Percentiles rank a stretch among this genome's conserved stretches.
Evolutionary conservation across 2,888 invertebrate species (phyloP).

Genomic region (Odontomyia ornata): DNA sequence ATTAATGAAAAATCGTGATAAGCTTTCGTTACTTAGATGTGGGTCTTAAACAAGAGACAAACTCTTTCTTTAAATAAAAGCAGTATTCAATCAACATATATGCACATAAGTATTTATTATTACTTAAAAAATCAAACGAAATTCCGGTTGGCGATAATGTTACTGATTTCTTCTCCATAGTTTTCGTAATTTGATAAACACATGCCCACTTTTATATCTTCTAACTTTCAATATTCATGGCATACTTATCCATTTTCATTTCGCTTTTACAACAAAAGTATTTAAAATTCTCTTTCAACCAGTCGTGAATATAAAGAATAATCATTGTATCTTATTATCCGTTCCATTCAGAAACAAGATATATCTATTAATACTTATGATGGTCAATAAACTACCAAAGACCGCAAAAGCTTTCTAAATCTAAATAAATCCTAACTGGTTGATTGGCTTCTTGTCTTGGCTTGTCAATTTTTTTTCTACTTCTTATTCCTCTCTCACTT

Average conservation of each 20-base stretch:
- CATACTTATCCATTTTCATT: not conserved
- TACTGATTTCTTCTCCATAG: no score
- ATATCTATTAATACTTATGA: not conserved
- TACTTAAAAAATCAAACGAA: not conserved
- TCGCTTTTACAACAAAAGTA: not conserved
- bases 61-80: no score
- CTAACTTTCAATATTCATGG: not conserved
- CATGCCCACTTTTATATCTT: no score
- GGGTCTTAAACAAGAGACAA: no score
- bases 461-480: not conserved
- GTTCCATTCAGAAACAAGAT: not conserved
- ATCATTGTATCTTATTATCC: not conserved
- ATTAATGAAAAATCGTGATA: no score
- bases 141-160: no score
- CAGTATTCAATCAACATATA: no score
- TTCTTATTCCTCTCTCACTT: not conserved
- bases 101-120: not conserved
- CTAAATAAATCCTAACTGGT: conserved; percentile 10
- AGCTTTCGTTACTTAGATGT: no score
- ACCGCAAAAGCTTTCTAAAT: not conserved
- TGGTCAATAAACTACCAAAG: not conserved
- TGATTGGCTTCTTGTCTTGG: not conserved
- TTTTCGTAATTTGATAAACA: no score
- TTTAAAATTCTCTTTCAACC: not conserved
- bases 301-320: not conserved